Base-by-base conservation (phyloP, 2,113 vertebrate species). In the Tragelaphus strepsiceros region DNA sequence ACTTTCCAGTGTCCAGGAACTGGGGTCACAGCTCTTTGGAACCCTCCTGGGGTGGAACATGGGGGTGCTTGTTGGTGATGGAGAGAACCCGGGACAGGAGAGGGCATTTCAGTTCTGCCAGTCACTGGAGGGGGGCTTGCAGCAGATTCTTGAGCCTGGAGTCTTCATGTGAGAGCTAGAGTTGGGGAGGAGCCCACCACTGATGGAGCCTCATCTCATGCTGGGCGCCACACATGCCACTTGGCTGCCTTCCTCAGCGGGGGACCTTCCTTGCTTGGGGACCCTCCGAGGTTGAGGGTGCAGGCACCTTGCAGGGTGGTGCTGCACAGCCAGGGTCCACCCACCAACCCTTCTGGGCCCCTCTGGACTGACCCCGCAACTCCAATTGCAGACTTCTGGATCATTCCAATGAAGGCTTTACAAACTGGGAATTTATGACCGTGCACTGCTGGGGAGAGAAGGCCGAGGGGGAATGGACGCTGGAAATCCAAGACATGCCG, bases 371-470 rank as follows among this genome's bases (percentile, higher is more conserved):
- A 97, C 21, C 1, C 43, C 0, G 0, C 1, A 1, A 80, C 53
- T 98, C 62, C 78, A 0, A 0, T 97, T 97, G 61, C 98, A 99
- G 99, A 89, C 98, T 99, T 82, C 99, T 99, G 56, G 99, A 99
- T 98, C 99, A 99, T 93, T 99, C 99, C 81, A 99, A 98, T 0
- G 99, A 99, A 96, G 99, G 99, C 2, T 99, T 99, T 98, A 99
- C 99, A 67, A 99, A 99, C 98, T 99, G 99, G 99, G 99, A 99
- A 96, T 99, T 99, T 98, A 99, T 99, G 99, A 99, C 99, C 0
- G 99, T 99, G 71, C 99, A 99, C 97, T 99, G 99, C 98, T 99
- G 99, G 99, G 99, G 99, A 15, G 99, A 99, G 97, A 99, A 98
- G 71, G 99, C 99, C 0, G 99, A 99, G 0, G 99, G 99, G 6